phyloP scores from a whole-genome alignment of 2,113 vertebrate genomes.

The Passer domesticus region DNA sequence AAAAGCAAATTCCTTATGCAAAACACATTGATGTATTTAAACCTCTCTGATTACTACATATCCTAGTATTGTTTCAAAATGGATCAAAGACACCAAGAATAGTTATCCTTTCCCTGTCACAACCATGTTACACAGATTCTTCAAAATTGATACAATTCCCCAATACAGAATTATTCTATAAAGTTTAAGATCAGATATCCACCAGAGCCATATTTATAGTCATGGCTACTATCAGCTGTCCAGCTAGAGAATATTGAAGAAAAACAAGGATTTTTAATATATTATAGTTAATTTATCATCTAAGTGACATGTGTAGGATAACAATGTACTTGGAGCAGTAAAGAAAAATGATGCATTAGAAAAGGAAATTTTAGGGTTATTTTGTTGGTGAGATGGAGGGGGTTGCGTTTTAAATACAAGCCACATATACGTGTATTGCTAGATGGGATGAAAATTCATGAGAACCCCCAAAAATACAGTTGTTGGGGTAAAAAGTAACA shows the following conservation, averaged over 20 bases:
- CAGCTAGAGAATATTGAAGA: slow-evolving; percentile 78
- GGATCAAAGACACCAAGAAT: slow-evolving; percentile 25
- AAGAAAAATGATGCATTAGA: slow-evolving; percentile 71
- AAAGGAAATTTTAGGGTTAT: slow-evolving; percentile 57
- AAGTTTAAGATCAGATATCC: slow-evolving; percentile 84
- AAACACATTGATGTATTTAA: slow-evolving; percentile 16
- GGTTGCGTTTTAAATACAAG: slow-evolving; percentile 36
- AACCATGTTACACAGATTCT: slow-evolving; percentile 52
- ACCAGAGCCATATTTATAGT: slow-evolving; percentile 77
- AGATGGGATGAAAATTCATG: neutral
- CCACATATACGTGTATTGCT: neutral
- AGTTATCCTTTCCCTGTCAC: slow-evolving; percentile 56
- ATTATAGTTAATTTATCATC: slow-evolving; percentile 83
- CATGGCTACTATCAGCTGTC: slow-evolving; percentile 86
- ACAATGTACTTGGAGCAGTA: slow-evolving; percentile 63
- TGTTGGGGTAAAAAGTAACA: slow-evolving; percentile 4
- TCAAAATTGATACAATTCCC: slow-evolving; percentile 57
- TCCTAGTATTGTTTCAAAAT: slow-evolving; percentile 29
- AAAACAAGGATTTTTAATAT: slow-evolving; percentile 81
- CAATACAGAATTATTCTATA: slow-evolving; percentile 74
- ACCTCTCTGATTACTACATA: slow-evolving; percentile 25
- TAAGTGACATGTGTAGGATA: slow-evolving; percentile 78
- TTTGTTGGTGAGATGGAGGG: neutral
- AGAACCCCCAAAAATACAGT: slow-evolving; percentile 13
- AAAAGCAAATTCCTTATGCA: neutral